phyloP scores from a whole-genome alignment of 2,888 invertebrate species.

The Lampropteryx suffumata region DNA sequence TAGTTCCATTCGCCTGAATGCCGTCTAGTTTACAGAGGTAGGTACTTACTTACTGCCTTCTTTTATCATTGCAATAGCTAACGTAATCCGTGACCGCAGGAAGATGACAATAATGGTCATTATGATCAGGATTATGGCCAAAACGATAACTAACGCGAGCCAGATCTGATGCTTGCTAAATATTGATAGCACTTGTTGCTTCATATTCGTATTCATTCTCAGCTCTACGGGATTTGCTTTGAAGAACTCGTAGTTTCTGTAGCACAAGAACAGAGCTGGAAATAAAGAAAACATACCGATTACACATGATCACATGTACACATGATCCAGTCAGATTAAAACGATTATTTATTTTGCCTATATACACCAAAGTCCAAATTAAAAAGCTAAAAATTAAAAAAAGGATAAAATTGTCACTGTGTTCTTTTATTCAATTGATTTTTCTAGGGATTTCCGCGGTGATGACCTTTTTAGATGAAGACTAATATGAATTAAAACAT shows the following conservation, averaged over 20 bases:
- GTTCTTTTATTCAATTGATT: too few relatives aligned
- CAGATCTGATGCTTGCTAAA: constrained; percentile 85
- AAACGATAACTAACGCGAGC: constrained; percentile 86
- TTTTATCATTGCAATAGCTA: constrained; percentile 95
- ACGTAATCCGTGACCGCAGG: constrained; percentile 90
- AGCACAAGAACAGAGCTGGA: constrained; percentile 84
- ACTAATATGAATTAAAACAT: too few relatives aligned
- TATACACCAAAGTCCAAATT: too few relatives aligned
- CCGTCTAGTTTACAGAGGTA: not conserved
- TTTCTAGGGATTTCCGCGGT: too few relatives aligned
- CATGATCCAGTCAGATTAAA: too few relatives aligned
- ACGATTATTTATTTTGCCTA: too few relatives aligned
- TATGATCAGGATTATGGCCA: constrained; percentile 84
- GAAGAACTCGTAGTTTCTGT: constrained; percentile 82
- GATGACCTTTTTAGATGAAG: too few relatives aligned
- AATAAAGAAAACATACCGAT: constrained; percentile 21
- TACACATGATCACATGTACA: too few relatives aligned
- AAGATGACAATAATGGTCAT: constrained; percentile 90
- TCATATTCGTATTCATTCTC: constrained; percentile 59
- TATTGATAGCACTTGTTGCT: constrained; percentile 71
- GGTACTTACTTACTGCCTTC: constrained; percentile 92
- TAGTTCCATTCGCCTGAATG: too few relatives aligned
- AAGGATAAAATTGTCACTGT: too few relatives aligned
- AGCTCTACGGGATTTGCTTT: constrained; percentile 70
- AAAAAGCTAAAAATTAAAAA: too few relatives aligned